Conservation (phyloP, 2,113 vertebrate species). For the Tonatia bakeri region DNA sequence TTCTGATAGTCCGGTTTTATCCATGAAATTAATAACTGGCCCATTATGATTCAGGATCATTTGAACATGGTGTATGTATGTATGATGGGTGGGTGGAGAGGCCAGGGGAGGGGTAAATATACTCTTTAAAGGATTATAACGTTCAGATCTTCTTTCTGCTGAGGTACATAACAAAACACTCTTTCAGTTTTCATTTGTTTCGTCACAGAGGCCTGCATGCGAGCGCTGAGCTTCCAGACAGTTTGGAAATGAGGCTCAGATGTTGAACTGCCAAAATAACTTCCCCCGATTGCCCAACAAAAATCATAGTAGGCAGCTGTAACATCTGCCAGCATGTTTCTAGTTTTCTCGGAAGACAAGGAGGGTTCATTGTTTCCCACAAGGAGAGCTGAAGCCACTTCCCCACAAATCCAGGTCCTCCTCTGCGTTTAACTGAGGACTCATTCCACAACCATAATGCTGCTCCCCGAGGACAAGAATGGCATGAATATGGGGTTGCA, state of each 20-base stretch:
- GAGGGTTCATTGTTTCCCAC: neutral
- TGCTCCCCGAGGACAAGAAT: neutral
- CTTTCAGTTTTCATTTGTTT: neutral
- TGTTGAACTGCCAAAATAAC: neutral
- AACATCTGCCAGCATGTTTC: neutral
- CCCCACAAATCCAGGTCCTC: neutral
- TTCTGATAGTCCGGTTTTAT: neutral
- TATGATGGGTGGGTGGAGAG: neutral
- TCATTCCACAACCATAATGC: neutral
- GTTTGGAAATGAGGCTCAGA: conserved; percentile 8
- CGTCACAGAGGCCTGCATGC: neutral
- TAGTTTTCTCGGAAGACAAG: neutral
- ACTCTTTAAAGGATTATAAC: neutral
- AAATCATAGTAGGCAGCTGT: neutral
- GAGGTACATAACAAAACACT: neutral
- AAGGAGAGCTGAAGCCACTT: neutral
- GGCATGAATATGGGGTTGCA: accelerated
- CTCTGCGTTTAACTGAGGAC: neutral
- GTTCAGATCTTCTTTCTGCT: neutral
- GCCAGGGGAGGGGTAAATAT: neutral
- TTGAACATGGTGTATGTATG: neutral
- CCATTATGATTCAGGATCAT: neutral
- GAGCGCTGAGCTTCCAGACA: neutral
- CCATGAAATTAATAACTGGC: neutral
- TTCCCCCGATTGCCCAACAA: neutral